These are phyloP conservation scores for Sebastes minor DNA, from an alignment of 2,797 vertebrate genomes.

Conservation along the genomic window DNA sequence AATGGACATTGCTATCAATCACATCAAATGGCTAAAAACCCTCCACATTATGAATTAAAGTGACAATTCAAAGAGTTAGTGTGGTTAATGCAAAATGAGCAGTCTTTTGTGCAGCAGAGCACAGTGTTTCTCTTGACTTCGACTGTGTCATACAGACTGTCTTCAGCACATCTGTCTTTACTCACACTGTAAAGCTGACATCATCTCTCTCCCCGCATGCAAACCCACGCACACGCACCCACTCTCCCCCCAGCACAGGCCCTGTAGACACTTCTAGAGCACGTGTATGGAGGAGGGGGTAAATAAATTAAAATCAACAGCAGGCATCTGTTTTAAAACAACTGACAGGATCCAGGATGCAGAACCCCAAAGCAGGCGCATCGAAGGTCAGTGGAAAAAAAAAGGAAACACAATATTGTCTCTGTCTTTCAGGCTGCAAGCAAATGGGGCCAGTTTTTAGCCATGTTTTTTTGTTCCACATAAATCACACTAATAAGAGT, in stretches of 20 bases:
- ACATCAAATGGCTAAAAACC: neutral
- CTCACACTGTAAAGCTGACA: conserved; percentile 69
- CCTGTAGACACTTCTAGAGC: conserved; percentile 35
- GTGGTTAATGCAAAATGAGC: neutral
- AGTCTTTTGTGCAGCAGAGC: conserved; percentile 28
- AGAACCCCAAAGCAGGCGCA: conserved; percentile 42
- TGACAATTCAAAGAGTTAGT: neutral
- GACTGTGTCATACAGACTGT: conserved; percentile 48
- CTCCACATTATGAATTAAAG: neutral
- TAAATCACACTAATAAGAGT: conserved; percentile 58
- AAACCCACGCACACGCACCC: conserved; percentile 20
- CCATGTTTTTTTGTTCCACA: conserved; percentile 22
- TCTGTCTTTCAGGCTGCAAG: conserved; percentile 17
- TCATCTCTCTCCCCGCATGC: conserved; percentile 63
- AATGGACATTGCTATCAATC: neutral
- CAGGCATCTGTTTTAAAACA: conserved; percentile 69
- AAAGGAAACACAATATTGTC: conserved; percentile 11
- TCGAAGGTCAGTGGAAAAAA: conserved; percentile 44
- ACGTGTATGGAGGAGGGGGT: conserved; percentile 42
- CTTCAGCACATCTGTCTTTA: conserved; percentile 75
- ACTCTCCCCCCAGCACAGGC: conserved; percentile 27
- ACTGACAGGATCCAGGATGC: conserved; percentile 58
- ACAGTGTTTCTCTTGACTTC: conserved; percentile 19
- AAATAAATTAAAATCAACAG: conserved; percentile 72
- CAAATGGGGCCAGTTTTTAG: conserved; percentile 22